These are phyloP conservation scores for Sipha flava DNA, from an alignment of 1,140 invertebrate species.

Conservation along the genomic window DNA sequence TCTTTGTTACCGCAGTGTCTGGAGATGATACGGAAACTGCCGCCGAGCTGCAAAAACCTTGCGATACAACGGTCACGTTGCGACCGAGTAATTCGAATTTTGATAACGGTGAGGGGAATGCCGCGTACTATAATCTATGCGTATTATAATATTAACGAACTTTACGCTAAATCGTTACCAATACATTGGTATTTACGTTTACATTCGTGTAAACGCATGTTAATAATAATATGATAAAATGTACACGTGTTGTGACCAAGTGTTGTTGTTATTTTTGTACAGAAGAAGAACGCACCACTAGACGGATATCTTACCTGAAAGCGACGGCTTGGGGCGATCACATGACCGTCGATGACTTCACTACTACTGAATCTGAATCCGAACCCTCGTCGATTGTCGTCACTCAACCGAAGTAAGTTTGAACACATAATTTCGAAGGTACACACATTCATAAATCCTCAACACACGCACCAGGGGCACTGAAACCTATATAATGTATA, in stretches of 20 bases:
- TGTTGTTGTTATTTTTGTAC: conserved; percentile 29
- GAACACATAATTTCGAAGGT: too few species aligned
- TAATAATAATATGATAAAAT: not conserved
- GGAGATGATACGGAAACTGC: not conserved
- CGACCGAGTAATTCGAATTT: not conserved
- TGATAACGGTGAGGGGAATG: conserved; percentile 25
- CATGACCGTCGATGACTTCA: conserved; percentile 47
- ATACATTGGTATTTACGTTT: too few species aligned
- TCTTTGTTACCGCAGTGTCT: conserved; percentile 17
- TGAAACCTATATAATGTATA: not conserved
- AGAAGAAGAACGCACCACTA: conserved; percentile 73
- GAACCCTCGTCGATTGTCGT: conserved; percentile 37
- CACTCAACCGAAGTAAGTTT: not conserved
- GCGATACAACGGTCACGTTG: not conserved
- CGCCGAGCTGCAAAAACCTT: not conserved
- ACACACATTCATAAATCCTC: too few species aligned
- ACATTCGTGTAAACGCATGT: too few species aligned
- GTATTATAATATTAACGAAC: too few species aligned
- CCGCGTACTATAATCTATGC: too few species aligned
- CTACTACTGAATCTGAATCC: conserved; percentile 54
- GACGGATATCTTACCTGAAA: conserved; percentile 82
- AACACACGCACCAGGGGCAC: too few species aligned
- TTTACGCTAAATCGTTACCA: too few species aligned
- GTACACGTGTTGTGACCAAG: not conserved
- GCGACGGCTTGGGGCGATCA: conserved; percentile 64